Conservation (phyloP, 2,113 vertebrate species). For the Podarcis cretensis region DNA sequence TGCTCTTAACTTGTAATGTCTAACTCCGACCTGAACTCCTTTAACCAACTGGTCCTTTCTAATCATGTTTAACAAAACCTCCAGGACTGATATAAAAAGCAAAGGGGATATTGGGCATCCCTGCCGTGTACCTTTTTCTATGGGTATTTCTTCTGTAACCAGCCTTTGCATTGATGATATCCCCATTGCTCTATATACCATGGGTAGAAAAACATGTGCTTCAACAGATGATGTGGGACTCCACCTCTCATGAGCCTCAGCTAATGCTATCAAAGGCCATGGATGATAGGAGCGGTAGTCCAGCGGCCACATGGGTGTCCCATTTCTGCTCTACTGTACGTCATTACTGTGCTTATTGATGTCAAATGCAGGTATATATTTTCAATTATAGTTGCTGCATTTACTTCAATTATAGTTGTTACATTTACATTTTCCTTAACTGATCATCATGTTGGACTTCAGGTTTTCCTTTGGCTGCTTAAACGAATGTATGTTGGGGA, state of each 20-base stretch:
- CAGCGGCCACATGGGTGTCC: not conserved
- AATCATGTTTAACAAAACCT: too few relatives aligned
- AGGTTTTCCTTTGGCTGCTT: not conserved
- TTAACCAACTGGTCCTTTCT: too few relatives aligned
- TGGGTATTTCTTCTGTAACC: too few relatives aligned
- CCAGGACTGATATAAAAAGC: too few relatives aligned
- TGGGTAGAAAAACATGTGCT: not conserved
- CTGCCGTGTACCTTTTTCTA: too few relatives aligned
- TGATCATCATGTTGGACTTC: not conserved
- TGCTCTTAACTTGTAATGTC: too few relatives aligned
- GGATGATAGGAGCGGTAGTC: not conserved
- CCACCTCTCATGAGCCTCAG: not conserved
- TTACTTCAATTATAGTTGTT: too few relatives aligned
- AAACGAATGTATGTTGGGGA: not conserved
- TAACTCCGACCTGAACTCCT: too few relatives aligned
- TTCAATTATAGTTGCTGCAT: too few relatives aligned
- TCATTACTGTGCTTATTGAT: not conserved
- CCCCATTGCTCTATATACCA: not conserved
- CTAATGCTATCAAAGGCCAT: not conserved
- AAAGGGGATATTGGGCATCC: too few relatives aligned
- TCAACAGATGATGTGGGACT: not conserved
- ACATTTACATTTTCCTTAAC: too few relatives aligned
- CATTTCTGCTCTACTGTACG: not conserved
- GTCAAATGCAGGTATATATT: too few relatives aligned
- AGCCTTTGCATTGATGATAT: not conserved